Conservation (phyloP, 2,797 vertebrate species). For the Hozukius guyotensis region DNA sequence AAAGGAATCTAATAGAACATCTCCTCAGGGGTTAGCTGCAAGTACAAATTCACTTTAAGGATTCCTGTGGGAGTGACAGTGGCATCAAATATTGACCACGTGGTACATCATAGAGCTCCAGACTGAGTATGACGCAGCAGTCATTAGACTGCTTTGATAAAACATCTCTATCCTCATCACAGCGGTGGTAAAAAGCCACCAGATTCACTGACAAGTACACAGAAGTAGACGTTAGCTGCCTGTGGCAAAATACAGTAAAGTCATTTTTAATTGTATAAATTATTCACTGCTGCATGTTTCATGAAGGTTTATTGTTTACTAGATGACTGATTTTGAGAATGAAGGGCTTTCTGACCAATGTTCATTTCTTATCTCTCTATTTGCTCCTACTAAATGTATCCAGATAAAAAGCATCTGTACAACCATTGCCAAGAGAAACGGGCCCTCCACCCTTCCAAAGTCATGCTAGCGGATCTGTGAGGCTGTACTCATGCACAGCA, state of each 20-base stretch:
- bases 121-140: conserved; percentile 51
- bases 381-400: neutral
- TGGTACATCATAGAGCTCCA: conserved; percentile 61
- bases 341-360: neutral
- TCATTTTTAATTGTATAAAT: neutral
- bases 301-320: neutral
- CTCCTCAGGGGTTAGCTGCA: conserved; percentile 69
- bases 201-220: conserved; percentile 1
- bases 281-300: neutral
- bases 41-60: conserved; percentile 77
- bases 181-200: conserved; percentile 10
- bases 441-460: neutral
- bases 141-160: conserved; percentile 65
- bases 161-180: conserved; percentile 45
- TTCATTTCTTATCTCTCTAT: neutral
- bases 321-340: no score
- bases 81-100: conserved; percentile 73
- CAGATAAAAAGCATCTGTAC: neutral
- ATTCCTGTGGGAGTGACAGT: conserved; percentile 72
- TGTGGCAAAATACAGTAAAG: neutral
- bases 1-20: conserved; percentile 83
- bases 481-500: no score
- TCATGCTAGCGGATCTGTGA: no score
- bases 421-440: neutral
- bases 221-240: neutral